Evolutionary conservation across 2,113 vertebrate species (phyloP).

Genomic region (Diadophis punctatus): DNA sequence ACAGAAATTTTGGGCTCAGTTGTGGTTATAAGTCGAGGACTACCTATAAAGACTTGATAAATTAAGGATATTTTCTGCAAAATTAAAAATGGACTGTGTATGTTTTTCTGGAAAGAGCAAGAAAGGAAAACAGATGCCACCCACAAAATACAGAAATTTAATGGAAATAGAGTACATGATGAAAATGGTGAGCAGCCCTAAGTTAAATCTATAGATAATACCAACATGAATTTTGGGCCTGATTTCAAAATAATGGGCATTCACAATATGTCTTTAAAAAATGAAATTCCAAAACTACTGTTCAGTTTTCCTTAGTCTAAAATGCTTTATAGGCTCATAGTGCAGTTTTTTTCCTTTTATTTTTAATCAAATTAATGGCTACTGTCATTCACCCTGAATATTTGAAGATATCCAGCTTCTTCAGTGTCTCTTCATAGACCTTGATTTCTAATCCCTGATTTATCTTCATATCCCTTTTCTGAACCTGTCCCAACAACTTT

Average conservation of each 20-base stretch:
- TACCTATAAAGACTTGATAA: no score
- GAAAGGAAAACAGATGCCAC: background rate
- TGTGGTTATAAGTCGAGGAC: no score
- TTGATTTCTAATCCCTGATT: background rate
- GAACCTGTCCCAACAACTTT: background rate
- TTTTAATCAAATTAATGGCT: no score
- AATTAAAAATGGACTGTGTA: background rate
- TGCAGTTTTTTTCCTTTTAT: background rate
- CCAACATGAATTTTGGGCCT: background rate
- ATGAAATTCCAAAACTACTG: background rate
- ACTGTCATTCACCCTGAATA: no score
- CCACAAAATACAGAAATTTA: no score
- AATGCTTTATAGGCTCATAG: background rate
- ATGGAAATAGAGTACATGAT: background rate
- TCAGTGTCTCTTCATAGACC: background rate
- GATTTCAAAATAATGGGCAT: background rate
- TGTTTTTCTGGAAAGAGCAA: background rate
- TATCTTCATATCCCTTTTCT: background rate
- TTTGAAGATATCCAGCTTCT: background rate
- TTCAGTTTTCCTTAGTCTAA: background rate
- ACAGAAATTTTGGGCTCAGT: no score
- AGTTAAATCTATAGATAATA: background rate
- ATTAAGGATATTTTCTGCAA: background rate
- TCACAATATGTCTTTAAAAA: background rate
- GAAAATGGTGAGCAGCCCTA: background rate